Base-by-base conservation (phyloP, 2,888 invertebrate species). In the Ichneumon xanthorius region DNA sequence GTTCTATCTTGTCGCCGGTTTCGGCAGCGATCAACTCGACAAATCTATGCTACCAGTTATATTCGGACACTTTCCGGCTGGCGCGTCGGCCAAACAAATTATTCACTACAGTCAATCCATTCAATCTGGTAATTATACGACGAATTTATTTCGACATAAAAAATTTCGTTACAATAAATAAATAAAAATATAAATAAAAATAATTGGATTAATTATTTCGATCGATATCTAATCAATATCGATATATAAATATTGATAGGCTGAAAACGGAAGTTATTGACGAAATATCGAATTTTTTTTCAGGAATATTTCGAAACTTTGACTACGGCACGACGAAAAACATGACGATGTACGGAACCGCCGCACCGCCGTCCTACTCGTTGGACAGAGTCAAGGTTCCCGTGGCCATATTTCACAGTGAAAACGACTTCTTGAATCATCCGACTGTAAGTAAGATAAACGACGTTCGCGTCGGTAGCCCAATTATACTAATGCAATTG, bases 381-480 rank as follows among this genome's bases (percentile, higher is more conserved):
- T 90, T 96, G 33, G 94, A 94, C 7, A 95, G 95, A 82, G 95
- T 96, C 0, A 94, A 93, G 88, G 95, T 95, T 53, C 96, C 96
- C 0, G 95, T 96, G 3, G 94, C 95, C 1, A 89, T 96, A 22
- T 94, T 96, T 70, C 96, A 96, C 85, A 96, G 96, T 7, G 95
- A 95, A 84, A 96, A 96, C 88, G 97, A 97, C 90, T 95, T 95
- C 91, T 92, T 96, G 4, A 95, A 96, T 37, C 95, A 93, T 88
- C 90, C 91, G n/a, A 84, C 84, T 55, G 92, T 92, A 88, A 89
- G 89, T 88, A 40, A 33, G 26, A 26, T 53, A 58, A 30, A 53
- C 45, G 45, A 19, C 37, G 19, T 26, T 9, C 40, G 19, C 58
- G 50, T 5, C 67, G 6, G 9, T 40, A 26, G 61, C 75, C 72